Conservation (phyloP, 2,113 vertebrate species). For the Ardeotis arabs region DNA sequence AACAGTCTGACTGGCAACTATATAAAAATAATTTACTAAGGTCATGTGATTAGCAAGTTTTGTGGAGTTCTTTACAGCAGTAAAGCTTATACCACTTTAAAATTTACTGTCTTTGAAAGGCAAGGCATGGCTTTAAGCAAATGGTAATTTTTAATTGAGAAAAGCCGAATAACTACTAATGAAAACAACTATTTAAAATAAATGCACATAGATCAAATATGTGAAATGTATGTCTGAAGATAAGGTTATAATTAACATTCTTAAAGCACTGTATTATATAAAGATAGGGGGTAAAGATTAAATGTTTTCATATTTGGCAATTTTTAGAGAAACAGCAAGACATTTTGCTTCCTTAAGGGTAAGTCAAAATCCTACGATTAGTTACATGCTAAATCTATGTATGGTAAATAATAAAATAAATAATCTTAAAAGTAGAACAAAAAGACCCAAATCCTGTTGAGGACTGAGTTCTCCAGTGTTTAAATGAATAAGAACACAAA, state of each 20-base stretch:
- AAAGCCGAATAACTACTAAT: not conserved
- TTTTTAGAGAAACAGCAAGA: conserved; percentile 12
- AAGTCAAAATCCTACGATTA: not conserved
- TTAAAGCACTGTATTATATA: not conserved
- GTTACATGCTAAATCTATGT: not conserved
- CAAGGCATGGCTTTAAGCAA: not conserved
- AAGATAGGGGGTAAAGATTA: not conserved
- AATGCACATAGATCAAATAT: not conserved
- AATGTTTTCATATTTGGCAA: not conserved
- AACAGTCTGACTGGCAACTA: not conserved
- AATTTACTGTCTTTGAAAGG: not conserved
- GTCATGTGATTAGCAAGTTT: not conserved
- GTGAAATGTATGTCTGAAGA: not conserved
- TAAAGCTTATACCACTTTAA: not conserved
- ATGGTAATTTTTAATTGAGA: not conserved
- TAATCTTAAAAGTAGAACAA: not conserved
- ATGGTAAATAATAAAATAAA: not conserved
- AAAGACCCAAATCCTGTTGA: not conserved
- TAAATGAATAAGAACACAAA: not conserved
- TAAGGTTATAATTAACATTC: not conserved
- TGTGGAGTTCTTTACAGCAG: not conserved
- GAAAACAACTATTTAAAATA: not conserved
- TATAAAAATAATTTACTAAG: conserved; percentile 36
- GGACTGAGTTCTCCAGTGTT: not conserved
- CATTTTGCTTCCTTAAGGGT: not conserved